A percentile compares a stretch with the other conserved stretches of the same genome.
Evolutionary conservation across 2,797 vertebrate species (phyloP).

Genomic region (Crypturellus tataupa): DNA sequence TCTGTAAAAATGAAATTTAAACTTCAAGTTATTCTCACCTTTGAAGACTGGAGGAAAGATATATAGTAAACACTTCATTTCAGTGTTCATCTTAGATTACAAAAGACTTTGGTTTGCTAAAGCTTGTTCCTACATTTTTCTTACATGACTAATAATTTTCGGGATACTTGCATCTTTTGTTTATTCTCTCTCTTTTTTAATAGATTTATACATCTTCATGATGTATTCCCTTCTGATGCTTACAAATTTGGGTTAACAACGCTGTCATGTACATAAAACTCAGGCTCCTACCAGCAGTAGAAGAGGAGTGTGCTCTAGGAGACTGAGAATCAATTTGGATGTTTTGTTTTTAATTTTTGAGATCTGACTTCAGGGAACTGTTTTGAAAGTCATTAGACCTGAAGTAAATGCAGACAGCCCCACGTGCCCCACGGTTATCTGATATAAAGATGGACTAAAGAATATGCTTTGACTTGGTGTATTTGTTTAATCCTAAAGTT

Average conservation of each 20-base stretch:
- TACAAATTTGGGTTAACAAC: neutral
- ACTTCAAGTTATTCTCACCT: neutral
- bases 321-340: neutral
- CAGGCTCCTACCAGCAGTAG: neutral
- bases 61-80: neutral
- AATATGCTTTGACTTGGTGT: neutral
- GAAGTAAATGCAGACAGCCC: neutral
- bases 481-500: neutral
- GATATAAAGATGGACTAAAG: neutral
- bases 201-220: neutral
- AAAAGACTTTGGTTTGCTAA: neutral
- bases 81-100: neutral
- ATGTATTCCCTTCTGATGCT: neutral
- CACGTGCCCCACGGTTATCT: neutral
- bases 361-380: too few relatives aligned
- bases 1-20: neutral
- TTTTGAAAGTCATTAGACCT: neutral
- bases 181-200: neutral
- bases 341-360: neutral
- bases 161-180: neutral
- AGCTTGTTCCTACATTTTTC: neutral
- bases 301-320: neutral
- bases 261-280: neutral
- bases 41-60: neutral
- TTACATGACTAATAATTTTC: neutral